Evolutionary conservation across 1,140 invertebrate genomes (phyloP).

Genomic region (Lamellibrachia luymesi): DNA sequence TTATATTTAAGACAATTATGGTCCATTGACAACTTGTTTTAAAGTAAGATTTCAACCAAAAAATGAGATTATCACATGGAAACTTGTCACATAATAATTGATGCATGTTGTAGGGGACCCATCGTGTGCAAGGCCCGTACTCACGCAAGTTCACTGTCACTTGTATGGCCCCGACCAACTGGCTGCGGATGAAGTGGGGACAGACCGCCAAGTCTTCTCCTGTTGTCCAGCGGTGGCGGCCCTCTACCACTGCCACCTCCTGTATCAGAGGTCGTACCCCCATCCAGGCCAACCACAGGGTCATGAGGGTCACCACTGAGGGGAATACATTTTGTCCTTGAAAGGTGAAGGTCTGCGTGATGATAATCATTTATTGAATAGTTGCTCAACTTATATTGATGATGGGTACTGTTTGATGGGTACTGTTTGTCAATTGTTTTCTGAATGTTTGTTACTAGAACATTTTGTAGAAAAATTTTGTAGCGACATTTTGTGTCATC

Average conservation of each 20-base stretch:
- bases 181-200: constrained; percentile 49
- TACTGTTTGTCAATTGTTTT: background rate
- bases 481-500: background rate
- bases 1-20: no score
- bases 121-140: constrained; percentile 45
- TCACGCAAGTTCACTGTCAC: constrained; percentile 49
- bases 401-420: background rate
- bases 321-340: background rate
- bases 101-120: constrained; percentile 35
- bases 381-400: background rate
- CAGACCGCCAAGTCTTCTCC: constrained; percentile 25
- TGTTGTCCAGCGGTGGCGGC: background rate
- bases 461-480: background rate
- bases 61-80: no score
- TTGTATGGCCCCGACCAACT: constrained; percentile 45
- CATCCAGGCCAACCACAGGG: background rate
- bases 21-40: no score
- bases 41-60: no score
- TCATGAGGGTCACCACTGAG: background rate
- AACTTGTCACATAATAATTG: background rate
- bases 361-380: background rate
- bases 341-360: background rate
- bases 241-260: background rate
- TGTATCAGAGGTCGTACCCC: background rate
- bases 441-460: background rate